Conservation (phyloP, 2,888 invertebrate genomes). For the Abscondita cerata region DNA sequence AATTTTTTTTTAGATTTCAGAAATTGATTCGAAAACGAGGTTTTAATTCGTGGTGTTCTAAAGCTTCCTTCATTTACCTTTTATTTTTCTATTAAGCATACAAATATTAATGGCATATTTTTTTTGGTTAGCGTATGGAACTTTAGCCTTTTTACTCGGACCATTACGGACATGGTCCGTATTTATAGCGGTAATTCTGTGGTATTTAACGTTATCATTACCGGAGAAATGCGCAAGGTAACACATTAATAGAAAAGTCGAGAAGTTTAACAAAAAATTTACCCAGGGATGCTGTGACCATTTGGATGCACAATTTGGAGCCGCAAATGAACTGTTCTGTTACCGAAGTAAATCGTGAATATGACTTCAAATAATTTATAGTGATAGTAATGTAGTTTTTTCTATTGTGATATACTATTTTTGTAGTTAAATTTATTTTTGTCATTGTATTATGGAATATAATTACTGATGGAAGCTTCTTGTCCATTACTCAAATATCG, state of each 20-base stretch:
- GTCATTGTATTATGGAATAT: too few species aligned
- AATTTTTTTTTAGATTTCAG: constrained; percentile 47
- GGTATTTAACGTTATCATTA: constrained; percentile 69
- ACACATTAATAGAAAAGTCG: constrained; percentile 12
- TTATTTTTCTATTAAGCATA: constrained; percentile 64
- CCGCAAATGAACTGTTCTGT: constrained; percentile 16
- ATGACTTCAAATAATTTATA: constrained; percentile 3
- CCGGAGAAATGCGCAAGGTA: constrained; percentile 70
- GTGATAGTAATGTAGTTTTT: background rate
- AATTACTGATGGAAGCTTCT: too few species aligned
- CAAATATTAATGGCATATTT: constrained; percentile 74
- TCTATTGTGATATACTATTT: constrained; percentile 5
- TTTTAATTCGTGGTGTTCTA: constrained; percentile 42
- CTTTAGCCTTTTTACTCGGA: constrained; percentile 76
- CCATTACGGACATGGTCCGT: constrained; percentile 84
- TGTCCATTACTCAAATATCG: too few species aligned
- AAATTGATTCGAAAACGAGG: constrained; percentile 47
- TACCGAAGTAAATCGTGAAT: background rate
- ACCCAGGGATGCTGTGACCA: constrained; percentile 35
- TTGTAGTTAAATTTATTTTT: constrained; percentile 2
- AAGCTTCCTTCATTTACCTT: constrained; percentile 59
- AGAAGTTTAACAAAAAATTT: background rate
- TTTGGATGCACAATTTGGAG: constrained; percentile 38
- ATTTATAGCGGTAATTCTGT: constrained; percentile 69
- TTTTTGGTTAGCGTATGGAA: constrained; percentile 84